These are phyloP conservation scores for Gallinago paraguaiae DNA, from an alignment of 2,113 vertebrate genomes.

Conservation along the genomic window DNA sequence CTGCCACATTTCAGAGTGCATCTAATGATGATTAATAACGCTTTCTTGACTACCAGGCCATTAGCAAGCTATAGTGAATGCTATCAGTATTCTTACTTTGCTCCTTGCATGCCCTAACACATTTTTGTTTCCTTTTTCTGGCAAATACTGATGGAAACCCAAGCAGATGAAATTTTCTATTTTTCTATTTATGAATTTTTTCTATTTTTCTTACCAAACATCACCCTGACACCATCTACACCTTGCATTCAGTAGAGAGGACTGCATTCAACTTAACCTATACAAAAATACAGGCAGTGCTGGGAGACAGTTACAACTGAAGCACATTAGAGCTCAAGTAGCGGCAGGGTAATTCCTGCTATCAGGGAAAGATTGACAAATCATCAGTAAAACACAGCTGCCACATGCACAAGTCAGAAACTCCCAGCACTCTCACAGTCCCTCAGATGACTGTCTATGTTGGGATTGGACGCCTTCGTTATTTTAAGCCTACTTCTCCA, in stretches of 20 bases:
- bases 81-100: background rate
- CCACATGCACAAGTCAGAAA: background rate
- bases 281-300: background rate
- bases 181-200: background rate
- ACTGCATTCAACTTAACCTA: background rate
- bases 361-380: background rate
- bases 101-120: background rate
- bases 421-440: background rate
- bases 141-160: background rate
- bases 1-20: background rate
- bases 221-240: background rate
- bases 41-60: background rate
- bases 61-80: background rate
- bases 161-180: background rate
- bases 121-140: background rate
- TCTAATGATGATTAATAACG: background rate
- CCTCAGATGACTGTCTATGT: background rate
- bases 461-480: background rate
- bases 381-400: background rate
- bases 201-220: background rate
- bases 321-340: background rate
- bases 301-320: background rate
- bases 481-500: background rate
- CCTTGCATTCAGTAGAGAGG: background rate
- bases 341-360: background rate